Evolutionary conservation across 2,888 invertebrate genomes (phyloP), one percentile per base, ranked within the genome.

Genomic region (Diarsia mendica): DNA sequence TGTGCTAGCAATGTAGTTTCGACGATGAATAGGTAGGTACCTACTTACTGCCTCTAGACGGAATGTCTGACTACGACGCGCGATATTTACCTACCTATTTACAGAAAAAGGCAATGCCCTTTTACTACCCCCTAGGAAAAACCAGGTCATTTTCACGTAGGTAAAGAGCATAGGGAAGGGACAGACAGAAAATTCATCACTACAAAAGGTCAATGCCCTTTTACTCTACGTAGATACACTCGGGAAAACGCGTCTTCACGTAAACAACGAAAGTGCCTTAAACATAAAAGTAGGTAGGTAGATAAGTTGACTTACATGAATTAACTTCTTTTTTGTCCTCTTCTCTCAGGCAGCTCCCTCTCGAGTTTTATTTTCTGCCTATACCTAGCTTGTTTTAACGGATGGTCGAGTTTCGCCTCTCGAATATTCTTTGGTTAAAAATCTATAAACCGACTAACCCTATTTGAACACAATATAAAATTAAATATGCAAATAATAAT

Each of bases 401-500:
- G 28, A 28, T 1, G 28, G 28, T 28, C 28, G 28, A 28, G 28
- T 28, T 28, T 28, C n/a, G 23, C 23, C 3, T 23, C 15, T n/a
- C 4, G 13, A 39, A 10, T 23, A 4, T 8, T 44, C 8, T 58
- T 58, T 20, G 9, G 11, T 20, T 10, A 46, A 3, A 5, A 4
- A 13, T 10, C n/a, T n/a, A n/a, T n/a, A n/a, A n/a, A n/a, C n/a
- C 10, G 28, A n/a, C 10, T 53, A 63, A 10, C 33, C n/a, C 1
- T 73, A 44, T 8, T 51, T 8, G 4, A 72, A 63, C 44, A 61
- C 44, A 61, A 28, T 44, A 73, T 1, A 5, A 74, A 23, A 13
- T 10, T 58, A 28, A 0, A 75, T 60, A 75, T 49, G 44, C 60
- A 73, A 60, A 13, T 28, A 3, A 58, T 48, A 28, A 28, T 28